phyloP scores from a whole-genome alignment of 1,140 invertebrate species.

The Calephelis virginiensis region DNA sequence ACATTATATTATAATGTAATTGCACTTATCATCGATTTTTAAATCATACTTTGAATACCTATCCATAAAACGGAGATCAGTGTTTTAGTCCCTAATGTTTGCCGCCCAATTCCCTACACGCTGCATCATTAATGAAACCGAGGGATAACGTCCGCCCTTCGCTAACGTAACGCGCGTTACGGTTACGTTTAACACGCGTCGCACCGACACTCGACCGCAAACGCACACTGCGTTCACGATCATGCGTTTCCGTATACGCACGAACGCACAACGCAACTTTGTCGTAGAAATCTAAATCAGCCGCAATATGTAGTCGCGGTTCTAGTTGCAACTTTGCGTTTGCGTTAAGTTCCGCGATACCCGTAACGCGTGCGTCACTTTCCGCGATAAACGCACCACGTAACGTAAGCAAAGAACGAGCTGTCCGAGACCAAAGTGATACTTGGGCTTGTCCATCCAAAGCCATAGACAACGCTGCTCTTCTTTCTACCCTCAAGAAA shows the following conservation, averaged over 20 bases:
- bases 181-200: slow-evolving; percentile 24
- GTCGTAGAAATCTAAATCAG: slow-evolving; percentile 50
- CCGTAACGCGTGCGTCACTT: slow-evolving; percentile 24
- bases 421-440: slow-evolving; percentile 48
- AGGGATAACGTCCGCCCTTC: slow-evolving; percentile 41
- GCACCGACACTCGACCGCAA: slow-evolving; percentile 24
- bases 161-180: background rate
- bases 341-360: slow-evolving; percentile 24
- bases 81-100: background rate
- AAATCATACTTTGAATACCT: background rate
- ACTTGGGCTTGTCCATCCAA: slow-evolving; percentile 43
- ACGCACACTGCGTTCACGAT: slow-evolving; percentile 12
- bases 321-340: slow-evolving; percentile 23
- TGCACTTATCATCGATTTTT: background rate
- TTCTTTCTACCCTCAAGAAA: slow-evolving; percentile 25
- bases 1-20: background rate
- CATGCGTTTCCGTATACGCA: slow-evolving; percentile 25
- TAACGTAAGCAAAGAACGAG: slow-evolving; percentile 33
- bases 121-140: slow-evolving; percentile 35
- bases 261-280: slow-evolving; percentile 42
- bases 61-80: slow-evolving; percentile 3
- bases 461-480: slow-evolving; percentile 32
- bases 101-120: background rate
- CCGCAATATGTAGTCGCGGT: slow-evolving; percentile 37
- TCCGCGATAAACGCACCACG: slow-evolving; percentile 33